Evolutionary conservation across 2,113 vertebrate genomes (phyloP).

Genomic region (Rhagologus leucostigma): DNA sequence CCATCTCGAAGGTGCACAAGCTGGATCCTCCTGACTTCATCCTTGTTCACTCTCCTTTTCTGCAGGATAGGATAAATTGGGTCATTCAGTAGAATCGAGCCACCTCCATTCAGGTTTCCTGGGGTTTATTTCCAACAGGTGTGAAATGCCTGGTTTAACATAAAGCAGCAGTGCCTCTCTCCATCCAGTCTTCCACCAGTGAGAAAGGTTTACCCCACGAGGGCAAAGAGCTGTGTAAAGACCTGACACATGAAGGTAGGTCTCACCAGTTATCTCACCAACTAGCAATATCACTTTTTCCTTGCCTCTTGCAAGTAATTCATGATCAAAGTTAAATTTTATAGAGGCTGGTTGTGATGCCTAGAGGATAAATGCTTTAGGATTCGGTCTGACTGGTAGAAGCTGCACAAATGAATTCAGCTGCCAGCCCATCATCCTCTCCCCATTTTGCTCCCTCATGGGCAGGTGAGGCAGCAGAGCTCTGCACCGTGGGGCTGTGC

Average conservation of each 20-base stretch:
- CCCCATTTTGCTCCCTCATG: not conserved
- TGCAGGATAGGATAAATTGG: not conserved
- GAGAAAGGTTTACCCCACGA: not conserved
- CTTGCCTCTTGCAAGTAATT: not conserved
- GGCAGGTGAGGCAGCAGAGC: not conserved
- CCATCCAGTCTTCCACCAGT: not conserved
- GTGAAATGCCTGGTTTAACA: not conserved
- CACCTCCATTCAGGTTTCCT: not conserved
- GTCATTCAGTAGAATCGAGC: not conserved
- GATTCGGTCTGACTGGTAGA: not conserved
- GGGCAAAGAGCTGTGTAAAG: not conserved
- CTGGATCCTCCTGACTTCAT: not conserved
- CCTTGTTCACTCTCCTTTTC: not conserved
- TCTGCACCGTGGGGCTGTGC: rapidly evolving
- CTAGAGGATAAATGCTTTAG: not conserved
- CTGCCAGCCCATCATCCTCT: not conserved
- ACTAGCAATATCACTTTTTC: not conserved
- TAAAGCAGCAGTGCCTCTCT: not conserved
- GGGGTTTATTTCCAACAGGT: not conserved
- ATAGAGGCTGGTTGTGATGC: not conserved
- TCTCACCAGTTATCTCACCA: not conserved
- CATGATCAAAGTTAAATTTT: not conserved
- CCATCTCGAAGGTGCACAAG: not conserved
- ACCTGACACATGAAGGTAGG: not conserved
- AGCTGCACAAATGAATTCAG: not conserved